These are phyloP conservation scores for Corythaeola cristata DNA, from an alignment of 2,113 vertebrate species.

Conservation along the genomic window DNA sequence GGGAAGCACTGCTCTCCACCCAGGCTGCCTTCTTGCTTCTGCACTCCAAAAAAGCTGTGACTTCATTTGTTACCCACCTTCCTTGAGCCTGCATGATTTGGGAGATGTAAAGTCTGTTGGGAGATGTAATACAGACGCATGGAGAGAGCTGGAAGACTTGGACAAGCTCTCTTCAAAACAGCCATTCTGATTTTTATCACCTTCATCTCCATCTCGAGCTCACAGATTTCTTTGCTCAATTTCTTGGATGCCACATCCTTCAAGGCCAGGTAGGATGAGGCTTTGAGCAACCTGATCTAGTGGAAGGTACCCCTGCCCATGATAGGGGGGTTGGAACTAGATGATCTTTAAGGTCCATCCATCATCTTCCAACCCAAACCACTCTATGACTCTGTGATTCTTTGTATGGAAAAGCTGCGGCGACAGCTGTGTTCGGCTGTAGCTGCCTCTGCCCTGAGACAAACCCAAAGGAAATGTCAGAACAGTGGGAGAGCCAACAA, in stretches of 20 bases:
- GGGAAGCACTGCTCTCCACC: background rate
- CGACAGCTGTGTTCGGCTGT: background rate
- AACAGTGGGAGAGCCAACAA: background rate
- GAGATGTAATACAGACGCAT: background rate
- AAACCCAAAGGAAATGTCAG: background rate
- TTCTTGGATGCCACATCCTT: background rate
- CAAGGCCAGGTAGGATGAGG: too few species aligned
- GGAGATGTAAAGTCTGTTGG: background rate
- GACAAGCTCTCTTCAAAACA: background rate
- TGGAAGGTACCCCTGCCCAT: too few species aligned
- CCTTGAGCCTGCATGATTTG: background rate
- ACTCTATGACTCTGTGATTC: too few species aligned
- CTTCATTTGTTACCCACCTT: background rate
- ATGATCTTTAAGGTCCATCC: too few species aligned
- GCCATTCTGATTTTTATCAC: background rate
- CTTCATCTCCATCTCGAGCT: background rate
- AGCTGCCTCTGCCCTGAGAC: background rate
- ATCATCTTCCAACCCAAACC: too few species aligned
- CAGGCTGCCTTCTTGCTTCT: background rate
- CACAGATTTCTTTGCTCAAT: background rate
- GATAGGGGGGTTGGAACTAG: too few species aligned
- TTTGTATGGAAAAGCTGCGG: background rate
- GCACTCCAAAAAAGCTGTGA: background rate
- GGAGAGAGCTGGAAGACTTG: background rate
- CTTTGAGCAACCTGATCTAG: too few species aligned